Percentiles rank a stretch among this genome's conserved stretches.
Conservation (phyloP, 2,888 invertebrate species). For the Baronia brevicornis region DNA sequence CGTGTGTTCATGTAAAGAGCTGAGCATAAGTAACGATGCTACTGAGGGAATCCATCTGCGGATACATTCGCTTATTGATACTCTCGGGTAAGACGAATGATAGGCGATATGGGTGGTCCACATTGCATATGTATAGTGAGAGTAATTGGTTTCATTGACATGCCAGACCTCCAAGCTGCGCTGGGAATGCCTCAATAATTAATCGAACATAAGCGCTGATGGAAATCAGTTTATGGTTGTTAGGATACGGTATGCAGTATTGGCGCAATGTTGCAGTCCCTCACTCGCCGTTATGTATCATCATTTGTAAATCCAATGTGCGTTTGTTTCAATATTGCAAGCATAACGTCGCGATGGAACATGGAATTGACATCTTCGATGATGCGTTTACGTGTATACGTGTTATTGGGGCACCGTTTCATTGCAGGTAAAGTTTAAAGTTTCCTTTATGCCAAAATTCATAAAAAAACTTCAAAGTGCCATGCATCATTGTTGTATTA, state of each 20-base stretch:
- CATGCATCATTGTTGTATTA: too few relatives aligned
- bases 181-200: conserved; percentile 62
- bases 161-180: conserved; percentile 43
- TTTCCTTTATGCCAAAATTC: too few relatives aligned
- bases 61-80: conserved; percentile 39
- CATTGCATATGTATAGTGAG: conserved; percentile 34
- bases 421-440: too few relatives aligned
- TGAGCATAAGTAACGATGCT: too few relatives aligned
- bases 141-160: conserved; percentile 69
- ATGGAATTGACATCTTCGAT: too few relatives aligned
- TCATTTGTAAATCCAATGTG: conserved; percentile 12
- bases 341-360: conserved; percentile 1
- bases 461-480: too few relatives aligned
- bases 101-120: conserved; percentile 23
- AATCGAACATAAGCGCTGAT: conserved; percentile 53
- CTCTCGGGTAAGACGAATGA: conserved; percentile 27
- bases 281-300: conserved; percentile 5
- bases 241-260: conserved; percentile 15
- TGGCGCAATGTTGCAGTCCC: conserved; percentile 7
- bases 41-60: conserved; percentile 24
- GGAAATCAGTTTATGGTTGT: conserved; percentile 41
- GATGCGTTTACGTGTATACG: too few relatives aligned
- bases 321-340: conserved; percentile 19
- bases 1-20: too few relatives aligned
- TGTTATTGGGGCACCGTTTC: too few relatives aligned